A percentile compares a stretch with the other conserved stretches of the same genome.
Evolutionary conservation across 2,113 vertebrate genomes (phyloP).

Genomic region (Athene cunicularia): DNA sequence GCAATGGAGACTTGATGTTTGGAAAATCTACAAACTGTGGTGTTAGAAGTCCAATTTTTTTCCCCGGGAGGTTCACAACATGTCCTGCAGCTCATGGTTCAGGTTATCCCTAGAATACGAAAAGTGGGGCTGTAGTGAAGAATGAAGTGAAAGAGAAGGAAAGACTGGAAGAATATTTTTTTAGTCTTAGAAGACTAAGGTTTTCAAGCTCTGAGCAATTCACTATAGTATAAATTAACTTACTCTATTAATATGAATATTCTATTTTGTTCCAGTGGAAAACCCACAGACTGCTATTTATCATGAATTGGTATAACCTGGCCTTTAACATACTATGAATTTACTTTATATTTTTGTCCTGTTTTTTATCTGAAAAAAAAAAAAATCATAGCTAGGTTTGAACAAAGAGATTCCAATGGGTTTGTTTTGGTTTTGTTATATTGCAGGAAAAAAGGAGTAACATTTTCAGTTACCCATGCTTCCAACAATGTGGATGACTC

Average conservation of each 20-base stretch:
- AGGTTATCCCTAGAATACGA: neutral
- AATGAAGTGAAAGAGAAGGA: neutral
- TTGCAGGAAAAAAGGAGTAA: neutral
- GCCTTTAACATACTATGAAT: neutral
- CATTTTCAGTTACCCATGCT: neutral
- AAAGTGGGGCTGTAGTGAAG: neutral
- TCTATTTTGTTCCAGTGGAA: neutral
- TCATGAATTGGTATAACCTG: neutral
- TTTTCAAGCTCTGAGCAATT: neutral
- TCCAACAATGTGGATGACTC: neutral
- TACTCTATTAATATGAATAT: neutral
- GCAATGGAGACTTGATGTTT: neutral
- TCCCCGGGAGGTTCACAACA: accelerated
- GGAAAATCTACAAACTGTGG: neutral
- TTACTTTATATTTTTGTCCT: neutral
- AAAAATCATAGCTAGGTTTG: neutral
- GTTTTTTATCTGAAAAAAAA: neutral
- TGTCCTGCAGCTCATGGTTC: neutral
- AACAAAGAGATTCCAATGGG: neutral
- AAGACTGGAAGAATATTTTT: neutral
- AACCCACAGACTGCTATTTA: neutral
- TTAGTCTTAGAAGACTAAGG: neutral
- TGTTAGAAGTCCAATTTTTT: neutral
- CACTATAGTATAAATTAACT: neutral
- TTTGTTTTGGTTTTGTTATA: neutral